phyloP scores from a whole-genome alignment of 2,113 vertebrate species.

The Tricholaema leucomelas region DNA sequence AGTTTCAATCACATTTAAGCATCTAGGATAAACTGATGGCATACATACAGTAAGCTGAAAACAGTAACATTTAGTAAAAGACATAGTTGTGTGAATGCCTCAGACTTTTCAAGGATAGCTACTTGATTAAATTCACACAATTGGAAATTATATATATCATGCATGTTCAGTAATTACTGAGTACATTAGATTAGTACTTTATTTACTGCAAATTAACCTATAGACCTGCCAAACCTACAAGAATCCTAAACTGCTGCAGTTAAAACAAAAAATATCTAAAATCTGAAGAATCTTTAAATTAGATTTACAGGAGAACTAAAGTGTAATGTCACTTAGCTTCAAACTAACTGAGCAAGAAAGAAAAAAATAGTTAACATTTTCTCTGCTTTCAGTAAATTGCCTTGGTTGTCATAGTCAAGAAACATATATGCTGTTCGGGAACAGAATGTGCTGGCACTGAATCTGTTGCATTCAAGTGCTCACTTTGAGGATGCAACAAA shows the following conservation, averaged over 20 bases:
- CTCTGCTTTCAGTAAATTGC: constrained; percentile 59
- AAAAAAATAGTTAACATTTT: constrained; percentile 18
- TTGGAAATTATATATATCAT: neutral
- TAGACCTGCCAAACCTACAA: neutral
- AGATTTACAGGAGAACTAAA: neutral
- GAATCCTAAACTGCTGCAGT: neutral
- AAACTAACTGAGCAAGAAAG: neutral
- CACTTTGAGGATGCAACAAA: constrained; percentile 40
- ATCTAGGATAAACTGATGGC: neutral
- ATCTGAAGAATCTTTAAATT: neutral
- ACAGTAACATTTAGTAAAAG: neutral
- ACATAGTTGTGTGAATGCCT: neutral
- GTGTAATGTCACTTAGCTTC: neutral
- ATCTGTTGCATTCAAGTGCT: constrained; percentile 30
- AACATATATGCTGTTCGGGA: constrained; percentile 53
- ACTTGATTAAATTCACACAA: neutral
- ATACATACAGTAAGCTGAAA: neutral
- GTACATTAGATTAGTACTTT: neutral
- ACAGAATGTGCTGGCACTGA: constrained; percentile 62
- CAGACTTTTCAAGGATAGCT: neutral
- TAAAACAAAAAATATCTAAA: neutral
- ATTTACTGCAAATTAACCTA: neutral
- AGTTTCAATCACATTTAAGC: neutral
- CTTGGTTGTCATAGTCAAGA: constrained; percentile 23
- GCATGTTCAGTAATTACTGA: neutral